Base-by-base conservation (phyloP, 1,140 invertebrate genomes). In the Phocides pigmalion region DNA sequence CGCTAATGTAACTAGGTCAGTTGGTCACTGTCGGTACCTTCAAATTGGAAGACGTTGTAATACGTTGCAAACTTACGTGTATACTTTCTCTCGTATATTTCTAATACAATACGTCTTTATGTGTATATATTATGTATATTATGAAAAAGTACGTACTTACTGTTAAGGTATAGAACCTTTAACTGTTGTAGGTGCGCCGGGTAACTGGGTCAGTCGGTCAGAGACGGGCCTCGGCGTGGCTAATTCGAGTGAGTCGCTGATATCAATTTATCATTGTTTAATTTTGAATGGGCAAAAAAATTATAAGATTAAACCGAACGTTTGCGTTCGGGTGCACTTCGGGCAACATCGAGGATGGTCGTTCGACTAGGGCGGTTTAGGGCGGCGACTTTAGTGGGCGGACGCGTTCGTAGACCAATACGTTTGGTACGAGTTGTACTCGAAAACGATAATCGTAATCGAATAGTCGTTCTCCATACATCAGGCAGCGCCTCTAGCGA, bases 121-220 rank as follows among this genome's bases (percentile, higher is more conserved):
- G 2, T 35, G 32, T 35, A 2, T 39, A 39, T 14, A 0, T 14
- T 39, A 39, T 39, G 12, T 39, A 32, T 32, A 32, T 11, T 39
- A 22, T 3, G 6, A 22, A 51, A 22, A 25, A 35, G 8, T 54
- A 19, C 41, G 22, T 32, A 17, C 54, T 17, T 58, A 58, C 12
- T 28, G 32, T 58, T 58, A 58, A 58, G 54, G 54, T 46, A 32
- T 37, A 58, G 41, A 44, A 22, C 41, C 39, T 58, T 58, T 58
- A 22, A 58, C 39, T 58, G 39, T 44, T 58, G 54, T 58, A 58
- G 54, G 54, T 46, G 39, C 39, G 39, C 14, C 41, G 54, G 35
- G 22, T 46, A 9, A 32, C 56, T 58, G 54, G 54, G 54, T 58
- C 54, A 58, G 54, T 58, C 54, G 54, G 54, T 58, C 54, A 58